phyloP scores from a whole-genome alignment of 2,113 vertebrate species.

The Willisornis vidua region DNA sequence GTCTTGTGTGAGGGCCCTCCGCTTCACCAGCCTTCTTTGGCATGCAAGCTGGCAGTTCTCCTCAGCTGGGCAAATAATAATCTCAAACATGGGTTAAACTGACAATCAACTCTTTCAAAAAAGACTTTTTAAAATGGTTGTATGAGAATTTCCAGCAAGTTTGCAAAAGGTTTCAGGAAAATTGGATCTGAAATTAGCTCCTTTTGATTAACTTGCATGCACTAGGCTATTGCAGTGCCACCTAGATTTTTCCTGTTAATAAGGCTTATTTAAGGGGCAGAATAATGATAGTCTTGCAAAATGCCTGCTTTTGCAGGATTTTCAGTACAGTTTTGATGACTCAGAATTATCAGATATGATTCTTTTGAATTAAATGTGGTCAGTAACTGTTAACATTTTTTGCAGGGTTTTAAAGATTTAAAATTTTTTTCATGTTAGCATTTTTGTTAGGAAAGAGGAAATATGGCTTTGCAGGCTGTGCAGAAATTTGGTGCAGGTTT shows the following conservation, averaged over 20 bases:
- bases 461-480: background rate
- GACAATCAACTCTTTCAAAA: background rate
- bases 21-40: background rate
- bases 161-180: background rate
- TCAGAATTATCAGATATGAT: background rate
- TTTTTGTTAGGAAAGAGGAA: background rate
- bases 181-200: background rate
- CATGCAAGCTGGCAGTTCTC: background rate
- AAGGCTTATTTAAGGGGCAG: background rate
- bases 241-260: background rate
- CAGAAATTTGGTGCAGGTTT: background rate
- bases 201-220: background rate
- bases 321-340: background rate
- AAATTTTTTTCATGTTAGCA: background rate
- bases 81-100: background rate
- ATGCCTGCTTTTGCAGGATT: background rate
- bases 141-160: background rate
- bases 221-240: background rate
- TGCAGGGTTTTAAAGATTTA: background rate
- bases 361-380: background rate
- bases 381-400: background rate
- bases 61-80: background rate
- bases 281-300: conserved; percentile 1
- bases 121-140: background rate
- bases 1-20: background rate